Evolutionary conservation across 2,888 invertebrate genomes (phyloP), one percentile per base, ranked within the genome.

Genomic region (Cataglyphis rosenhaueri): DNA sequence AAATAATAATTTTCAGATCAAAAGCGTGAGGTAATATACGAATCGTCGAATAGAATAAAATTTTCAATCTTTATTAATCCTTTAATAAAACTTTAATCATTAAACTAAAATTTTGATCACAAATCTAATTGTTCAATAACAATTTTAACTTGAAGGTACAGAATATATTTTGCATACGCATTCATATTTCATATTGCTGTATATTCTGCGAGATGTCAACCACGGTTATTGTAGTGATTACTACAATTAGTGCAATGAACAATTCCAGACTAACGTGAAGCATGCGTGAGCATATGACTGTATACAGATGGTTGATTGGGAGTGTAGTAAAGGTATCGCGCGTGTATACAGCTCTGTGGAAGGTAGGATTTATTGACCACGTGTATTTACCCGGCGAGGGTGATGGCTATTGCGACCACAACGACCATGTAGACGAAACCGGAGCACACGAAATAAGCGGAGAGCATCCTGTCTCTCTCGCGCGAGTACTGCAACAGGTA

Each of bases 381-480:
- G 9, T 15, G 32, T 68, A 85, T 68, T 90, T 90, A 97, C 97
- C 96, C 94, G 81, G 96, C 94, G 92, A 97, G 96, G 55, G 96
- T 96, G 86, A 97, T 95, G 66, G 97, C 93, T 92, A 98, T 97
- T 71, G 98, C 96, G 44, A 96, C 88, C 66, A 96, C 95, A 83
- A 98, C 96, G 81, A 97, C 96, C 62, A 96, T 89, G 92, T 97
- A 97, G 90, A 98, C 96, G 86, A 97, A 95, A 74, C 97, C 95
- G 55, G 98, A 97, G 95, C 98, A 98, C 86, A 97, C 95, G 95
- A 98, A 98, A 94, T 98, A 98, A 25, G 97, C 96, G 84, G 97
- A 96, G 91, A 98, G 96, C 98, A 98, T 98, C 90, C 96, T 96
- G 95, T 99, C 98, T 82, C 97, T 96, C 92, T 98, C 98, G 78